Conservation (phyloP, 30 jellyfish, hydroid and myxozoan species). For the Pelagia noctiluca region DNA sequence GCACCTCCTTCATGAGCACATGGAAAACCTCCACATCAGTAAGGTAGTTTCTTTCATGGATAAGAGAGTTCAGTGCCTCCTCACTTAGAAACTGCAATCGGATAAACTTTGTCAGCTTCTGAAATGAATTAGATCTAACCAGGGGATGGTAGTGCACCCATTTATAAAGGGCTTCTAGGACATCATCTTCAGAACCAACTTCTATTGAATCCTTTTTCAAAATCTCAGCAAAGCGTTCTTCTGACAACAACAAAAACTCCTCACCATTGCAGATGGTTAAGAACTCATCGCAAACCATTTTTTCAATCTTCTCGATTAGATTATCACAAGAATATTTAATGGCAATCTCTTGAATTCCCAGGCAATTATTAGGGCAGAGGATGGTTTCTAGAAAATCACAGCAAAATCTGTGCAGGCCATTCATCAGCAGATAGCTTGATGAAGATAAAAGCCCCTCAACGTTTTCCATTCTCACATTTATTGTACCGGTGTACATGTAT, state of each 20-base stretch:
- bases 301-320: conserved; percentile 56
- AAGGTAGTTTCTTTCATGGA: conserved; percentile 18
- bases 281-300: conserved; percentile 66
- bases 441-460: conserved; percentile 75
- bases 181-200: conserved; percentile 74
- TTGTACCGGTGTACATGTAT: conserved; percentile 84
- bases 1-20: neutral
- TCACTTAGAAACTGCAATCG: conserved; percentile 74
- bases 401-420: conserved; percentile 63
- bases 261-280: conserved; percentile 34
- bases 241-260: conserved; percentile 67
- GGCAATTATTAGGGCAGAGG: conserved; percentile 64
- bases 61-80: conserved; percentile 9
- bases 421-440: conserved; percentile 79
- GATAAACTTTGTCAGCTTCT: conserved; percentile 39
- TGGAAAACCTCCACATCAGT: neutral
- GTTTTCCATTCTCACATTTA: conserved; percentile 56
- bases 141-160: conserved; percentile 63
- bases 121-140: conserved; percentile 35
- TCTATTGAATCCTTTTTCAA: conserved; percentile 71
- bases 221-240: conserved; percentile 43
- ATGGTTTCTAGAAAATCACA: conserved; percentile 60
- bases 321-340: conserved; percentile 54
- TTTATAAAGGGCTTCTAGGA: conserved; percentile 47
- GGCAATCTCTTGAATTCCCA: conserved; percentile 78